Conservation (phyloP, 2,797 vertebrate genomes). For the Clarias platycephalus region DNA sequence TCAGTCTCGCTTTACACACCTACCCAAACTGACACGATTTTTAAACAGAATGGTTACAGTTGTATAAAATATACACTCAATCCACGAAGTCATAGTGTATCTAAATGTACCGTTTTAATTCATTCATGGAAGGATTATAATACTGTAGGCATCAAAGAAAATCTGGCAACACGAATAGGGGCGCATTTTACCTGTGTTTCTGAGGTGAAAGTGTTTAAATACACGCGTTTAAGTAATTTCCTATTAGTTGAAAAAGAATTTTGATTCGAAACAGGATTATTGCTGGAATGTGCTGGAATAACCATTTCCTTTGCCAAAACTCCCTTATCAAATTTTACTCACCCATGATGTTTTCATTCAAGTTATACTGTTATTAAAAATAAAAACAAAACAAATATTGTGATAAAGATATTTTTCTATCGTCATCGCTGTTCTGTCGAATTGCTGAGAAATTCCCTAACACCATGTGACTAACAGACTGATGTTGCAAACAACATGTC, state of each 20-base stretch:
- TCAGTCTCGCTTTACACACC: background rate
- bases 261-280: background rate
- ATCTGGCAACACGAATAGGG: background rate
- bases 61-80: background rate
- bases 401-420: background rate
- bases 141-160: background rate
- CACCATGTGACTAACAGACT: slow-evolving; percentile 10
- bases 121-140: background rate
- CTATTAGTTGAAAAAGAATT: background rate
- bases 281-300: background rate
- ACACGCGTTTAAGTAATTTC: background rate
- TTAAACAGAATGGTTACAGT: background rate
- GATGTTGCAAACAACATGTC: background rate
- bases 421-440: background rate
- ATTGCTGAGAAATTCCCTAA: background rate
- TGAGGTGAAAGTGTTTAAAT: background rate
- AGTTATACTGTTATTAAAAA: background rate
- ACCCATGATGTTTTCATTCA: background rate
- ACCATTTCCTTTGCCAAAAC: background rate
- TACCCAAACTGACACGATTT: background rate
- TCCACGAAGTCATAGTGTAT: background rate
- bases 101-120: background rate
- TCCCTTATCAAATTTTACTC: background rate
- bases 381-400: background rate
- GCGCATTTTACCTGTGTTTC: background rate